A percentile compares a stretch with the other conserved stretches of the same genome.
Conservation (phyloP, 1,140 invertebrate genomes). For the Tetramorium parvispinum region DNA sequence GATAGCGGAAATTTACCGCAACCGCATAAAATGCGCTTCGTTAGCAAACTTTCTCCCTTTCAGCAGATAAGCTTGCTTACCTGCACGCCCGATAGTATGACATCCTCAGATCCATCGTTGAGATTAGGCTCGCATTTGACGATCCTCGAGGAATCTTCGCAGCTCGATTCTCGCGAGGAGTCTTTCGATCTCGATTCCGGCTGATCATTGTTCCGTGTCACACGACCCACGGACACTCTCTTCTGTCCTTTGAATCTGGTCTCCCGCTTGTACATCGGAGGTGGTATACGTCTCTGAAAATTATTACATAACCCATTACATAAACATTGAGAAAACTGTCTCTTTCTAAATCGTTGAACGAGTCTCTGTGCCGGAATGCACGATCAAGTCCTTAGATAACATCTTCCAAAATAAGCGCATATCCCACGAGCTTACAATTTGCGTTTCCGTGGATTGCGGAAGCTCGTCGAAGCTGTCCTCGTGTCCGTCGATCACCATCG, state of each 20-base stretch:
- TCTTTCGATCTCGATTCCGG: conserved; percentile 66
- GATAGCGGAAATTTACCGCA: too few relatives aligned
- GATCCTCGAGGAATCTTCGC: conserved; percentile 59
- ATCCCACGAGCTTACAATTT: conserved; percentile 70
- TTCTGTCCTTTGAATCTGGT: conserved; percentile 86
- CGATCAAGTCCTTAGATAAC: not conserved
- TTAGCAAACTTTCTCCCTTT: not conserved
- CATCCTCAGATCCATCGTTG: conserved; percentile 74
- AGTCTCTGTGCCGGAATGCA: not conserved
- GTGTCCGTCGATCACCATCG: conserved; percentile 82
- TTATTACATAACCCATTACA: not conserved
- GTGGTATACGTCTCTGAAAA: conserved; percentile 78
- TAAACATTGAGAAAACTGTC: not conserved
- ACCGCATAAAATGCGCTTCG: too few relatives aligned
- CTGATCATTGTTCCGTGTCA: conserved; percentile 71
- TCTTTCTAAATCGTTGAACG: not conserved
- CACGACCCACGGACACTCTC: conserved; percentile 84
- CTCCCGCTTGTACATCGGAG: conserved; percentile 81
- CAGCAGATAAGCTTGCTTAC: conserved; percentile 70
- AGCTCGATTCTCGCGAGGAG: conserved; percentile 38
- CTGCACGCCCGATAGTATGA: conserved; percentile 78
- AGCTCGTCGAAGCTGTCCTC: conserved; percentile 79
- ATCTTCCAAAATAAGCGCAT: not conserved
- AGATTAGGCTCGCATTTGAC: conserved; percentile 75
- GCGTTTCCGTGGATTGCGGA: conserved; percentile 73